A percentile compares a stretch with the other conserved stretches of the same genome.
These are phyloP conservation scores for Orientallactaga sibirica DNA, from an alignment of 2,797 vertebrate species.

Conservation along the genomic window DNA sequence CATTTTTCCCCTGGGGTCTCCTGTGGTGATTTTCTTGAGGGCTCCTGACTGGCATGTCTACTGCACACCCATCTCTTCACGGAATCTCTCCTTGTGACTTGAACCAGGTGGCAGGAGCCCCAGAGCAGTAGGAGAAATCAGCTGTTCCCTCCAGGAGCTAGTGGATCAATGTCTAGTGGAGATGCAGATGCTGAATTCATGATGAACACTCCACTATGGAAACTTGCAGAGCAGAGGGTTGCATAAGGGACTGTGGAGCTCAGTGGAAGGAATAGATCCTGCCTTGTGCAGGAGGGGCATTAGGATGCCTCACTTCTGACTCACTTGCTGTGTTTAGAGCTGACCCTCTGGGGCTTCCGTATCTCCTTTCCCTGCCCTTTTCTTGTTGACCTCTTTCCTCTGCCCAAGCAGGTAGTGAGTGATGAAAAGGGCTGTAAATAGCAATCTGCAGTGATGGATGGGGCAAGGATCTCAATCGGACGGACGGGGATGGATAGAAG, in stretches of 20 bases:
- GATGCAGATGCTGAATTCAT: neutral
- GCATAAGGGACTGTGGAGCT: accelerated
- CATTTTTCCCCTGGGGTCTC: slow-evolving; percentile 10
- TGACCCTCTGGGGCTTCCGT: neutral
- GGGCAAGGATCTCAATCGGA: neutral
- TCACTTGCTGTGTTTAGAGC: neutral
- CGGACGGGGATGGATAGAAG: neutral
- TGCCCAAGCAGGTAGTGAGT: neutral
- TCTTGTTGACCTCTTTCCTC: neutral
- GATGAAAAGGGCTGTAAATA: neutral
- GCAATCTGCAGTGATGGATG: neutral
- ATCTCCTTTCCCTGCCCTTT: neutral
- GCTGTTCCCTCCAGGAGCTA: too few relatives aligned
- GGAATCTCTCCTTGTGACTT: neutral
- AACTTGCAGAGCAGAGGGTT: neutral
- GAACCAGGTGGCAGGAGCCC: neutral
- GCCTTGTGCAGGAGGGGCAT: too few relatives aligned
- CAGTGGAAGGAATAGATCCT: too few relatives aligned
- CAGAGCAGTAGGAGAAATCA: neutral
- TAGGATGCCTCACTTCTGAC: neutral
- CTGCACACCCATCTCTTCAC: neutral
- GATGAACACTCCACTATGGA: neutral
- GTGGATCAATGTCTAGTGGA: too few relatives aligned
- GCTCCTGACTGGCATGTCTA: too few relatives aligned
- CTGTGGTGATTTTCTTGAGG: neutral